Evolutionary conservation across 2,888 invertebrate species (phyloP).

Genomic region (Lasioglossum lativentre): DNA sequence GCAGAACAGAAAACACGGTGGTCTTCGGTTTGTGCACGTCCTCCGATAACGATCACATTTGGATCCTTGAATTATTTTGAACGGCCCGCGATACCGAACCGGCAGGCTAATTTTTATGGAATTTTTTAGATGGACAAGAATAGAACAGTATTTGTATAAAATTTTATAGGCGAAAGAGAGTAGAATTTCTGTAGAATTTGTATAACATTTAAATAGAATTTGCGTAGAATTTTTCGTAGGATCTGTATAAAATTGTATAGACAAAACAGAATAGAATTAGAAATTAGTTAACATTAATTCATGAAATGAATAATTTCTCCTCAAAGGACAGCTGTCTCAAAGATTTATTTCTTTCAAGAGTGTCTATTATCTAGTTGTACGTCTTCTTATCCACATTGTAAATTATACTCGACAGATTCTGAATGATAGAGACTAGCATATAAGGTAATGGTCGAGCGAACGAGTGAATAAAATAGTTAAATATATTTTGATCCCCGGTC

Average conservation of each 20-base stretch:
- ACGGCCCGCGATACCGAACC: not conserved
- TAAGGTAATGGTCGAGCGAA: not conserved
- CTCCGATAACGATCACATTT: not conserved
- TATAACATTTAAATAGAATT: not conserved
- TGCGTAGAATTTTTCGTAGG: not conserved
- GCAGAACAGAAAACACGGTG: not conserved
- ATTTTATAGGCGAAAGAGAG: not conserved
- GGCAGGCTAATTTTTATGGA: too few species aligned
- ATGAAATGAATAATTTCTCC: not conserved
- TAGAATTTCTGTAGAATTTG: not conserved
- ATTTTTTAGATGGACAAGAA: not conserved
- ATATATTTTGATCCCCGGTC: not conserved
- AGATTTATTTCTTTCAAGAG: not conserved
- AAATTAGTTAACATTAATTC: too few species aligned
- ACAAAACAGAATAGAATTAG: too few species aligned
- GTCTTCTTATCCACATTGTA: not conserved
- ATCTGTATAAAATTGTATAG: not conserved
- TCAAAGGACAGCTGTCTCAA: not conserved
- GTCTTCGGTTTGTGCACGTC: not conserved
- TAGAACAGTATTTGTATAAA: not conserved
- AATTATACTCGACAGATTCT: not conserved
- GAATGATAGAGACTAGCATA: not conserved
- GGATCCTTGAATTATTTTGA: conserved; percentile 2
- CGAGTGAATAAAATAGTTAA: conserved; percentile 10
- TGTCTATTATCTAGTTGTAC: not conserved